These are phyloP conservation scores for Oligia fasciuncula DNA, from an alignment of 2,888 invertebrate species.

Conservation along the genomic window DNA sequence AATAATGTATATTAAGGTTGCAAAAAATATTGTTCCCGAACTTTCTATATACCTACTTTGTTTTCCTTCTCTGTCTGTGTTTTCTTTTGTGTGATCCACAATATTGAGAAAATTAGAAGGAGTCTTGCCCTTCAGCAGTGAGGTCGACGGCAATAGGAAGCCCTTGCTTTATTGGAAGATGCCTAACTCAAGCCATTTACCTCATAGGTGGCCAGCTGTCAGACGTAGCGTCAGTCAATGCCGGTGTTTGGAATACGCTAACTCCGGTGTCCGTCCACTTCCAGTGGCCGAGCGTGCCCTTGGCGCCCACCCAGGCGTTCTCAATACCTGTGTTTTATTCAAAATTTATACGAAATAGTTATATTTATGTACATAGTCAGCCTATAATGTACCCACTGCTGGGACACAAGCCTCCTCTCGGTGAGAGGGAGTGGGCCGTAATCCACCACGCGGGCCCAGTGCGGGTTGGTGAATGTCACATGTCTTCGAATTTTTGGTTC, in stretches of 20 bases:
- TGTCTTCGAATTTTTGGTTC: too few species aligned
- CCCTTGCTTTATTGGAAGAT: background rate
- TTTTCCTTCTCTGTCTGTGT: too few species aligned
- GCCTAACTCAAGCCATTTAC: conserved; percentile 64
- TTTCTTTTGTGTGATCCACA: too few species aligned
- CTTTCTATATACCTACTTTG: too few species aligned
- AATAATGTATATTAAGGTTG: too few species aligned
- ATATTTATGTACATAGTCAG: too few species aligned
- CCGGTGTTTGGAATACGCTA: conserved; percentile 77
- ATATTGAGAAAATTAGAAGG: background rate
- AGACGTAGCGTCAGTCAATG: conserved; percentile 65
- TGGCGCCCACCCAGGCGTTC: conserved; percentile 88
- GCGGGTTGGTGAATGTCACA: too few species aligned
- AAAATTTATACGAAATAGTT: background rate
- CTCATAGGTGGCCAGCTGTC: conserved; percentile 82
- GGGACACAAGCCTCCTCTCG: too few species aligned
- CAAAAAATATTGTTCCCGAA: too few species aligned
- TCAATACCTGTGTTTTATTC: conserved; percentile 80
- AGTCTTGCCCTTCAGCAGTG: background rate
- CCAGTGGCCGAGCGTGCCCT: conserved; percentile 83
- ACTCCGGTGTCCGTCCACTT: conserved; percentile 84
- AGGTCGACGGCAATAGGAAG: background rate
- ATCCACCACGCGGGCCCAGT: too few species aligned
- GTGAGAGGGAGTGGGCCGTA: too few species aligned
- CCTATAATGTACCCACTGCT: too few species aligned